These are phyloP conservation scores for Trichomalopsis sarcophagae DNA, from an alignment of 1,140 invertebrate genomes.

Conservation along the genomic window DNA sequence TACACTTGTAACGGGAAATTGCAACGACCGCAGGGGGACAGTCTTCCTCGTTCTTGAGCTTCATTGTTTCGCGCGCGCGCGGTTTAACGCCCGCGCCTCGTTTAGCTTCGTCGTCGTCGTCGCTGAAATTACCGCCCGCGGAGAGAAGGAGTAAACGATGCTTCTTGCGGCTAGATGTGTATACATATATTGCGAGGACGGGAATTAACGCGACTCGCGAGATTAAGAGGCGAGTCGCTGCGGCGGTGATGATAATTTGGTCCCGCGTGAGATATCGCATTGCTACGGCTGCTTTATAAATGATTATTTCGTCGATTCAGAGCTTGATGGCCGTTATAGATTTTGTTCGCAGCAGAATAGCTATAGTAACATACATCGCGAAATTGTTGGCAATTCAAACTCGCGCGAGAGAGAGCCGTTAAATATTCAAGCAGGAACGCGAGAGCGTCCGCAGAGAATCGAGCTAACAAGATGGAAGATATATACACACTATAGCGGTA, in stretches of 20 bases:
- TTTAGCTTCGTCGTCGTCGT: background rate
- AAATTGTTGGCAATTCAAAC: too few species aligned
- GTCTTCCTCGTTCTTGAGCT: background rate
- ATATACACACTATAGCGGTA: background rate
- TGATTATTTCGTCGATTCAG: too few species aligned
- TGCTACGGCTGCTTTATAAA: background rate
- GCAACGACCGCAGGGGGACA: background rate
- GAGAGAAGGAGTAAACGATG: background rate
- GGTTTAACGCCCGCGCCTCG: background rate
- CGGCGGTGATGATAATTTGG: background rate
- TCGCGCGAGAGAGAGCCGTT: background rate
- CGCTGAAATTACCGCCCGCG: background rate
- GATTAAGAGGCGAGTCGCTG: background rate
- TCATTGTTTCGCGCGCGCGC: slow-evolving; percentile 12
- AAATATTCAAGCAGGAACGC: background rate
- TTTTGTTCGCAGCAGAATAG: too few species aligned
- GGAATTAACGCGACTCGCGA: background rate
- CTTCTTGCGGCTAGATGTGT: background rate
- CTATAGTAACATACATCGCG: too few species aligned
- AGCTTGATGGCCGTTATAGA: too few species aligned
- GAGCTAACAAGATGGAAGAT: background rate
- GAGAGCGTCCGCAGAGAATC: background rate
- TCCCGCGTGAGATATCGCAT: background rate
- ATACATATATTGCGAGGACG: too few species aligned
- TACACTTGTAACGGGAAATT: slow-evolving; percentile 22